Evolutionary conservation across 2,113 vertebrate species (phyloP), one percentile per base, ranked within the genome.

Genomic region (Mastomys coucha): DNA sequence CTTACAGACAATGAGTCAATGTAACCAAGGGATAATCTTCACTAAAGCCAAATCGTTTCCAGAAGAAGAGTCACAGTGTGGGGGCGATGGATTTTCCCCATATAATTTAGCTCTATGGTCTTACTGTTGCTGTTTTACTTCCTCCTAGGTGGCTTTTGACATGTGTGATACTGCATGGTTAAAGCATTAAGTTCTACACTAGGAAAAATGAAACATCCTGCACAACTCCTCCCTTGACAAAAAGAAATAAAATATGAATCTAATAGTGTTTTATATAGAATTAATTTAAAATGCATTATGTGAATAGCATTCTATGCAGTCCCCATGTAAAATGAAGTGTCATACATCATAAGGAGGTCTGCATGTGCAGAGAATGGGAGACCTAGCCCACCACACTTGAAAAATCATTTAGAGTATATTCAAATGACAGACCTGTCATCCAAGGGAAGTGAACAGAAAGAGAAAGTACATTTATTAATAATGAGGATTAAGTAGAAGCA

Each of bases 251-350:
- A 31, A 45, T 49, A 36, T 1, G 16, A 80, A 36, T 33, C 49
- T 53, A 60, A 45, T 80, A 45, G 6, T 5, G 14, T 88, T 93
- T 81, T 81, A 49, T 76, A 51, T 36, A 56, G 20, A 87, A 69
- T 67, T 77, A 51, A 94, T 76, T 95, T 89, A 63, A 81, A 28
- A 53, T n/a, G 45, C 73, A 81, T 76, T 24, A 39, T 73, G 81
- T 84, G 75, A 89, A 36, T 63, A 72, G 16, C 60, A 36, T 91
- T 76, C 45, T 84, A 36, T 26, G 3, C 39, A 91, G 33, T 67
- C 39, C 24, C 49, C 24, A 22, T 26, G 28, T 33, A 69, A 93
- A 92, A 78, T 49, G 19, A 70, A 39, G 63, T 31, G 67, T 33
- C 67, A 33, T 26, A 65, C 9, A 65, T 63, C 60, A 9, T 69